These are phyloP conservation scores for Papilio polyxenes DNA, from an alignment of 1,140 invertebrate genomes.

Conservation along the genomic window DNA sequence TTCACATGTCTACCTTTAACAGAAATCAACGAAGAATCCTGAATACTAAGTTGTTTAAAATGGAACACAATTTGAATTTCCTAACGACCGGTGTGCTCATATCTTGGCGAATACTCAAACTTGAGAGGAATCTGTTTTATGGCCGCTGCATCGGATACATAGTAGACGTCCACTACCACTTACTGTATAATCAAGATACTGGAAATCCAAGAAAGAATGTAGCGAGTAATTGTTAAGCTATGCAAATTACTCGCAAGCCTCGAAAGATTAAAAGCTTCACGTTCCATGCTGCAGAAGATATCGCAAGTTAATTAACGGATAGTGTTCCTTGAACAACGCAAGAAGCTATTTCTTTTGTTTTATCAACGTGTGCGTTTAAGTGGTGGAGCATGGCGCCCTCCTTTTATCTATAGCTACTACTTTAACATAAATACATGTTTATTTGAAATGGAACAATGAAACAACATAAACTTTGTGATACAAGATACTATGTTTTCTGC, in stretches of 20 bases:
- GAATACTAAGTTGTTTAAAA: constrained; percentile 1
- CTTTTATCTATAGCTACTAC: neutral
- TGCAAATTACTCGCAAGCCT: constrained; percentile 63
- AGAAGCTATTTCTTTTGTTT: constrained; percentile 34
- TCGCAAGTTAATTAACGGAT: constrained; percentile 65
- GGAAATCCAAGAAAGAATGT: constrained; percentile 64
- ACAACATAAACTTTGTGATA: neutral
- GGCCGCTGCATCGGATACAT: constrained; percentile 28
- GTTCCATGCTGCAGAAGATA: constrained; percentile 56
- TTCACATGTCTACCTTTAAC: neutral
- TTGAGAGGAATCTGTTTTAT: constrained; percentile 31
- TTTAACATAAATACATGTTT: neutral
- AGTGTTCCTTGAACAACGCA: constrained; percentile 49
- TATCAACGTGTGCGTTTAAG: constrained; percentile 5
- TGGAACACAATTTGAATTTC: constrained; percentile 35
- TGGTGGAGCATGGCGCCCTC: neutral
- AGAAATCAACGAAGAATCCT: neutral
- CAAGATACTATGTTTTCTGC: too few species aligned
- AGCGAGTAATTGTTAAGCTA: constrained; percentile 70
- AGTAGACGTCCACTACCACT: constrained; percentile 27
- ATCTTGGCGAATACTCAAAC: constrained; percentile 28
- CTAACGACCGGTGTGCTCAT: constrained; percentile 19
- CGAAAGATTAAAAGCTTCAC: constrained; percentile 63
- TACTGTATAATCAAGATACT: constrained; percentile 51
- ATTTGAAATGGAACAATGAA: neutral